Percentiles rank a stretch among this genome's conserved stretches.
These are phyloP conservation scores for Drosophila stalkeri DNA, from an alignment of 2,888 invertebrate genomes.

Conservation along the genomic window DNA sequence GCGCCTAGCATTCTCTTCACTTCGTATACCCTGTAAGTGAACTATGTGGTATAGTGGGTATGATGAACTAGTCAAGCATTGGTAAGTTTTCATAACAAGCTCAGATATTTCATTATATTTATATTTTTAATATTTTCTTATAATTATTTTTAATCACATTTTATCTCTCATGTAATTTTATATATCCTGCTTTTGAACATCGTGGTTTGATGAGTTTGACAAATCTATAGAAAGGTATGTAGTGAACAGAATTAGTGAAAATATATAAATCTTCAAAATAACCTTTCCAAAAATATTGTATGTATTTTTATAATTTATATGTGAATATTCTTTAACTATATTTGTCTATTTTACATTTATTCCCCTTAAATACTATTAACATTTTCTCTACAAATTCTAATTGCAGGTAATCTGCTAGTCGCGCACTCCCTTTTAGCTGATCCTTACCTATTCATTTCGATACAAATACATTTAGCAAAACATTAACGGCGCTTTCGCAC, in stretches of 20 bases:
- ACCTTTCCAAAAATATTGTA: too few relatives aligned
- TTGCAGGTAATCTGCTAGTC: slow-evolving; percentile 10
- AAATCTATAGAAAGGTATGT: too few relatives aligned
- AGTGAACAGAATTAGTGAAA: too few relatives aligned
- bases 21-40: slow-evolving; percentile 42
- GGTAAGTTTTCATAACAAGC: too few relatives aligned
- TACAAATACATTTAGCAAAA: slow-evolving; percentile 67
- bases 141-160: too few relatives aligned
- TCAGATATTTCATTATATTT: neutral
- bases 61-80: neutral
- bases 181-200: neutral
- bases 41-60: neutral
- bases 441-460: slow-evolving; percentile 46
- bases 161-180: neutral
- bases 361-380: neutral
- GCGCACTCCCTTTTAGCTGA: too few relatives aligned
- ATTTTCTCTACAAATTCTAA: neutral
- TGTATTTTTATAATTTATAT: neutral
- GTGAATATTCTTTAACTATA: neutral
- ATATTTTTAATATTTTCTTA: neutral
- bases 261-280: too few relatives aligned
- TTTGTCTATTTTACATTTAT: neutral
- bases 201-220: too few relatives aligned
- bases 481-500: slow-evolving; percentile 65
- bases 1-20: slow-evolving; percentile 28